Base-by-base conservation (phyloP, 2,113 vertebrate species). In the Sapajus apella region DNA sequence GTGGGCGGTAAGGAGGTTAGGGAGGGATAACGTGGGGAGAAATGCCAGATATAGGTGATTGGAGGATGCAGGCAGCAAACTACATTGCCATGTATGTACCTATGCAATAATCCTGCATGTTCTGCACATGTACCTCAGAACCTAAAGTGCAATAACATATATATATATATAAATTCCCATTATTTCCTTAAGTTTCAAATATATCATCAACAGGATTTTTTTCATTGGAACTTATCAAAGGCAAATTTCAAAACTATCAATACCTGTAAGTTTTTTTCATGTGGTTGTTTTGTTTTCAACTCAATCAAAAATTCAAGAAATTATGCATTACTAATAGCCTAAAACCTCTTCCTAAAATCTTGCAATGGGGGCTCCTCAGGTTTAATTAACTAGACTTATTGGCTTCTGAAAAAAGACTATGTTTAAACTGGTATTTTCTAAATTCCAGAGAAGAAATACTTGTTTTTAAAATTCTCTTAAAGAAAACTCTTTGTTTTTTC, bases 301-400 rank as follows among this genome's bases (percentile, higher is more conserved):
- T 61, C 73, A 93, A 72, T 8, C 80, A 87, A 90, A 56, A 21
- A 47, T 25, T 14, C 18, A 61, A n/a, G 45, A 73, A 94, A 50
- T 20, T 37, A 17, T 25, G 8, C 2, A 75, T 40, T 95, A 47
- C 13, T 4, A 43, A 23, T 16, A 55, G 58, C 8, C 43, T 68
- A 85, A 76, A 90, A 72, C 66, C 6, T 66, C 30, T 6, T 81
- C 32, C 43, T 43, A 80, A 84, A 81, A 50, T 81, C 55, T 76
- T 87, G 17, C 35, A 72, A 72, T 23, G 55, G 47, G 87, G 12
- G 10, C 23, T 32, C 99, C 99, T 98, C 98, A 99, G 99, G 99
- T 99, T 99, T 99, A 99, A 99, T 99, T 99, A 99, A 99, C 98
- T 99, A 97, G 98, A 98, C 99, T 99, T 98, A 98, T 98, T 99